Evolutionary conservation across 1,140 invertebrate genomes (phyloP).

Genomic region (Helicoverpa zea): DNA sequence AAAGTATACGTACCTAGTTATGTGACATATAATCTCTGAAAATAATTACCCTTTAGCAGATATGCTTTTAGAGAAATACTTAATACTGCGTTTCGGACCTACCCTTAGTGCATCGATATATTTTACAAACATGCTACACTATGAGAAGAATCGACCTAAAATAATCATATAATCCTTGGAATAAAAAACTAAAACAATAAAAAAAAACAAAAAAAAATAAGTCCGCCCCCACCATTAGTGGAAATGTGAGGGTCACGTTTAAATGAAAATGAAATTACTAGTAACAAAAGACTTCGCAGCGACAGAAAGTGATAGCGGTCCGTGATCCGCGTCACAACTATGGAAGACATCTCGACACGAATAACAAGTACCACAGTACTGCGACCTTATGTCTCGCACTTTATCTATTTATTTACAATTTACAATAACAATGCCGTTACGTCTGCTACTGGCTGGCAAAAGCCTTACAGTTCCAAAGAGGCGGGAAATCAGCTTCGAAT

Average conservation of each 20-base stretch:
- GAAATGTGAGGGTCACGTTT: constrained; percentile 43
- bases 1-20: too few relatives aligned
- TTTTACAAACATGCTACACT: too few relatives aligned
- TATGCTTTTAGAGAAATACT: too few relatives aligned
- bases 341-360: constrained; percentile 62
- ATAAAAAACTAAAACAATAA: not conserved
- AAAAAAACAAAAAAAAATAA: not conserved
- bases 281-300: constrained; percentile 65
- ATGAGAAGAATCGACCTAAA: too few relatives aligned
- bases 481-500: not conserved
- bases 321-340: constrained; percentile 69
- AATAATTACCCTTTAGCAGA: too few relatives aligned
- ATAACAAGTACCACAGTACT: constrained; percentile 68
- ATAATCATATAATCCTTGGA: too few relatives aligned
- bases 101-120: too few relatives aligned
- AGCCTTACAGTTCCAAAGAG: constrained; percentile 11
- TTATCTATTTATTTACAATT: constrained; percentile 38
- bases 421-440: constrained; percentile 6
- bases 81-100: too few relatives aligned
- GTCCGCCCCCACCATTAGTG: not conserved
- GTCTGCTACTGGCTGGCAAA: constrained; percentile 8
- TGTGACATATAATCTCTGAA: too few relatives aligned
- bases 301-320: constrained; percentile 77
- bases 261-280: constrained; percentile 75
- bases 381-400: constrained; percentile 60